Base-by-base conservation (phyloP, 1,140 invertebrate species). In the Drosophila rufa region DNA sequence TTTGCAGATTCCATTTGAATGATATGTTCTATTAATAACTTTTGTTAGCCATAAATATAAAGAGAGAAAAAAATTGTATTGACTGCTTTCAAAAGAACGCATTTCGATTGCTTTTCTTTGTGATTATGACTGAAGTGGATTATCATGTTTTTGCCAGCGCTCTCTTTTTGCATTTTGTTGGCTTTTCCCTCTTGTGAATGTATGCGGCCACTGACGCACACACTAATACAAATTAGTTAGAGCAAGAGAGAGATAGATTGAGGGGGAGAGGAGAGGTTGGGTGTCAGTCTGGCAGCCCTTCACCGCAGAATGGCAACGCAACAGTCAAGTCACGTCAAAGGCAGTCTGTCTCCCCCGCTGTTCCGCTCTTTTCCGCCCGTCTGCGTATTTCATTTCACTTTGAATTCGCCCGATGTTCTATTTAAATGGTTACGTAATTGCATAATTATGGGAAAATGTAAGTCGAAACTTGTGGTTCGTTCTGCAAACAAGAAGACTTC, bases 391-490 rank as follows among this genome's bases (percentile, higher is more conserved):
- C 60, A 75, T 81, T 84, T 75, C 82, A 65, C 65, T 80, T 68
- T 83, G 80, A 76, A 82, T 75, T 80, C 82, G 62, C 58, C 73
- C 82, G 69, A 90, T 86, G 82, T 91, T 78, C 80, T 82, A 87
- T 91, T 91, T 91, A 83, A 91, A 91, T 91, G 86, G 87, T 73
- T 82, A 78, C 79, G 82, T 91, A 86, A 91, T 91, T 91, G 86
- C 80, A 86, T 91, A 91, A 91, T 91, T 91, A 91, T 86, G 83
- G 70, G 82, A 60, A 30, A 68, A 78, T 82, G 82, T 69, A 79
- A 87, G 76, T 48, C 53, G 60, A 86, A 80, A 77, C 67, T 64
- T 61, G 68, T 36, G 74, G 74, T 78, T 64, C 57, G 53, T 22
- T 43, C 14, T 38, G 22, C 59, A 40, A 73, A 74, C 67, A 74